A percentile compares a stretch with the other conserved stretches of the same genome.
Evolutionary conservation across 2,888 invertebrate genomes (phyloP).

Genomic region (Cerastis rubricosa): DNA sequence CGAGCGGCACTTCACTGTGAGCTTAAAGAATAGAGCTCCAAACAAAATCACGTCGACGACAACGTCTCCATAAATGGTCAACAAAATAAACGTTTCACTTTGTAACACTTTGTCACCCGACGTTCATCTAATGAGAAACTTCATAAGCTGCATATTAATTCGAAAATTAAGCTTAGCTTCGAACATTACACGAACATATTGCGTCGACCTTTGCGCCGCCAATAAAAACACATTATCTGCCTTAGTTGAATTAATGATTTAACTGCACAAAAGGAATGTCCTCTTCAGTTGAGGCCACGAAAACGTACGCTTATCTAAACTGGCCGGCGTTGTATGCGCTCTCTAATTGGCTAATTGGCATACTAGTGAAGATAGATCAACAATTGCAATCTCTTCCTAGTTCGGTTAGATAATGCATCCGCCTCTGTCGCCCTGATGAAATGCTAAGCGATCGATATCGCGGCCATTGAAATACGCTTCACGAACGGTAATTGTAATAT

Average conservation of each 20-base stretch:
- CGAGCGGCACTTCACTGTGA: slow-evolving; percentile 27
- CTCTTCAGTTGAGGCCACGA: slow-evolving; percentile 71
- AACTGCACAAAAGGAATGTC: slow-evolving; percentile 69
- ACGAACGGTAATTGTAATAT: slow-evolving; percentile 79
- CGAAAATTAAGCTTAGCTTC: slow-evolving; percentile 72
- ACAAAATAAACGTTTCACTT: slow-evolving; percentile 77
- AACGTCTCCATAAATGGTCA: slow-evolving; percentile 66
- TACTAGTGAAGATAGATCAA: slow-evolving; percentile 86
- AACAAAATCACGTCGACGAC: slow-evolving; percentile 37
- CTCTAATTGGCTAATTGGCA: slow-evolving; percentile 91
- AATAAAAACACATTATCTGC: slow-evolving; percentile 59
- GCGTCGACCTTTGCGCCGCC: slow-evolving; percentile 61
- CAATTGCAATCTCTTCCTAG: slow-evolving; percentile 87
- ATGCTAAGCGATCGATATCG: slow-evolving; percentile 86
- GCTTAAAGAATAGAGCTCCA: slow-evolving; percentile 28
- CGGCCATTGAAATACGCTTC: slow-evolving; percentile 85
- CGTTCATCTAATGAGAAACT: slow-evolving; percentile 78
- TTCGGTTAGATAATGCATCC: slow-evolving; percentile 82
- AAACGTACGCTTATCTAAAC: slow-evolving; percentile 80
- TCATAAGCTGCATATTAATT: slow-evolving; percentile 75
- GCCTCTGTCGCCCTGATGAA: slow-evolving; percentile 84
- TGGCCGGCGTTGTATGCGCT: slow-evolving; percentile 81
- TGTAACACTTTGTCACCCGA: slow-evolving; percentile 76
- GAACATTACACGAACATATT: slow-evolving; percentile 72
- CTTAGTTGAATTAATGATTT: slow-evolving; percentile 60